Evolutionary conservation across 2,888 invertebrate genomes (phyloP).

Genomic region (Orthosia incerta): DNA sequence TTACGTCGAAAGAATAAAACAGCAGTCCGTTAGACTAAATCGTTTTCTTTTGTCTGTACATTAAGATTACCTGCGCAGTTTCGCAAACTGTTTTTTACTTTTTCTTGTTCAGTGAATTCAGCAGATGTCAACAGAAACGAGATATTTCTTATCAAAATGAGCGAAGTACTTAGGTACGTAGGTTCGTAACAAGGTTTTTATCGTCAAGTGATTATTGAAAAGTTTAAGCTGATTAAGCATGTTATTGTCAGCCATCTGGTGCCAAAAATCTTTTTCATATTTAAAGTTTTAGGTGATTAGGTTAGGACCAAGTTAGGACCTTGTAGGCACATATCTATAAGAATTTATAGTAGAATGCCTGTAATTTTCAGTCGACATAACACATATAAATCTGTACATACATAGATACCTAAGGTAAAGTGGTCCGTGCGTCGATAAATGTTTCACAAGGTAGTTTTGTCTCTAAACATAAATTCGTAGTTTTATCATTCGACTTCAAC

Average conservation of each 20-base stretch:
- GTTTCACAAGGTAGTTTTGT: slow-evolving; percentile 40
- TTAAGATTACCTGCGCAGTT: slow-evolving; percentile 69
- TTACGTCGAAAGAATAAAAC: slow-evolving; percentile 54
- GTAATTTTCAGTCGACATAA: slow-evolving; percentile 8
- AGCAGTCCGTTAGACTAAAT: slow-evolving; percentile 45
- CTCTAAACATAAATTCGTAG: slow-evolving; percentile 47
- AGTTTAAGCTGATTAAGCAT: slow-evolving; percentile 43
- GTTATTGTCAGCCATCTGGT: slow-evolving; percentile 1
- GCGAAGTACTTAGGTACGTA: slow-evolving; percentile 40
- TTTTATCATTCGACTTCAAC: slow-evolving; percentile 43
- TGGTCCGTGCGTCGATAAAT: slow-evolving; percentile 42
- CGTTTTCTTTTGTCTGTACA: slow-evolving; percentile 66
- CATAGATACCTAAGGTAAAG: neutral
- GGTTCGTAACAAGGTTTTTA: slow-evolving; percentile 42
- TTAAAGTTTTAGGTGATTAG: slow-evolving; percentile 5
- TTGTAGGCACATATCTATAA: neutral
- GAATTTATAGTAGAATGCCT: neutral
- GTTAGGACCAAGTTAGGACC: too few species aligned
- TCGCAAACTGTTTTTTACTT: slow-evolving; percentile 73
- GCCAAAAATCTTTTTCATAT: slow-evolving; percentile 7
- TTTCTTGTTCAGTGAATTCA: slow-evolving; percentile 77
- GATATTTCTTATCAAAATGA: slow-evolving; percentile 58
- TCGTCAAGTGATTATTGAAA: slow-evolving; percentile 48
- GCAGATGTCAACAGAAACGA: slow-evolving; percentile 70
- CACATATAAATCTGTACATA: neutral